Percentiles rank a stretch among this genome's conserved stretches.
Evolutionary conservation across 2,888 invertebrate species (phyloP).

Genomic region (Drosophila nigritarsus): DNA sequence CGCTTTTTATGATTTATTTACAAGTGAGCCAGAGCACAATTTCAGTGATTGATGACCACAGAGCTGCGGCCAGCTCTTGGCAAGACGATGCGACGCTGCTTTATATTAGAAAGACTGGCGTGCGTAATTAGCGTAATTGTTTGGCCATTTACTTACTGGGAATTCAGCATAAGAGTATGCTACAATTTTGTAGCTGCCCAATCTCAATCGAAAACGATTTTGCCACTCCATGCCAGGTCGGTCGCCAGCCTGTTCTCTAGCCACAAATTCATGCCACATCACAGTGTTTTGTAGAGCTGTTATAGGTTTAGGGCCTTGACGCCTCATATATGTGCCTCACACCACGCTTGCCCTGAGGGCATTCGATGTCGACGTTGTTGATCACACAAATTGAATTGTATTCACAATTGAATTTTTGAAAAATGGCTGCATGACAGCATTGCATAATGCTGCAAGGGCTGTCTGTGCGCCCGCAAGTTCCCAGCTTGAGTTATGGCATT

Average conservation of each 20-base stretch:
- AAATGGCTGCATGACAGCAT: constrained; percentile 61
- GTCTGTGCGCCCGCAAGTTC: constrained; percentile 25
- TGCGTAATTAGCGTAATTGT: constrained; percentile 74
- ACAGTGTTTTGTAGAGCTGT: constrained; percentile 60
- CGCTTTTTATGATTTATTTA: constrained; percentile 75
- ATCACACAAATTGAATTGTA: constrained; percentile 80
- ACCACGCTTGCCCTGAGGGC: constrained; percentile 32
- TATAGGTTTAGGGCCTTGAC: constrained; percentile 34
- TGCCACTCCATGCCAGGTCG: constrained; percentile 3
- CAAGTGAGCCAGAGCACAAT: constrained; percentile 47
- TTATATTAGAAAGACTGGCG: constrained; percentile 56
- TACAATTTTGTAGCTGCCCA: constrained; percentile 1
- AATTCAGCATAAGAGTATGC: constrained; percentile 26
- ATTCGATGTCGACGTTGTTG: constrained; percentile 66
- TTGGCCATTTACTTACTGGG: constrained; percentile 45
- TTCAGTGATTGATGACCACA: constrained; percentile 69
- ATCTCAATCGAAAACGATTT: constrained; percentile 27
- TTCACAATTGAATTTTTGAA: constrained; percentile 79
- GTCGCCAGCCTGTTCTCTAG: background rate
- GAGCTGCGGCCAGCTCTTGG: constrained; percentile 31
- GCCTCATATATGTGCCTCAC: constrained; percentile 11
- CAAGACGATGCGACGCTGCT: constrained; percentile 15
- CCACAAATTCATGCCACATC: constrained; percentile 53
- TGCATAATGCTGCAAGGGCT: constrained; percentile 54
- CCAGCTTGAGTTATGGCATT: constrained; percentile 50